Base-by-base conservation (phyloP, 2,113 vertebrate genomes). In the Phainopepla nitens region DNA sequence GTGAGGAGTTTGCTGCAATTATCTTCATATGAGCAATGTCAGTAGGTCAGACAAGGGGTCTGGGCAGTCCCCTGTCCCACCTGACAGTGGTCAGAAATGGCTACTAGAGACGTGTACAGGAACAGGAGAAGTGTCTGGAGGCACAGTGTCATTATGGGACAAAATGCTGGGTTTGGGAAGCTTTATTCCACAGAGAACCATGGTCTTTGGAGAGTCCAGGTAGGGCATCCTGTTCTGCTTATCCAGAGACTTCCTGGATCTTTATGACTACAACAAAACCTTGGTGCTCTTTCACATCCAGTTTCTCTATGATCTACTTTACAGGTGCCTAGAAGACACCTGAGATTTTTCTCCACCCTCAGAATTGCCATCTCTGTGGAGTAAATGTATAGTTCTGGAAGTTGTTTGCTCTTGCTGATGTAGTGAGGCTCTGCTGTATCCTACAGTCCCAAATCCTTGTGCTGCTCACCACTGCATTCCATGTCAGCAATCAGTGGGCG, bases 81-180 rank as follows among this genome's bases (percentile, higher is more conserved):
- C 35, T 66, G n/a, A 53, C 54, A 29, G 33, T 42, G 66, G 23
- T 78, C 16, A 39, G 29, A 88, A 90, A 31, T 2, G 2, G 15
- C 35, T 78, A 0, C 33, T 42, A 9, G 36, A 57, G 42, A 70
- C 29, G 27, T 1, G 4, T 31, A 11, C 0, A 0, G 39, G 45
- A 77, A 11, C 25, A 53, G 49, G 25, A 28, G 6, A 36, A 31
- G 24, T 50, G 28, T 29, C 42, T 45, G 28, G 35, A 47, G 82
- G 23, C 16, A 35, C 25, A 2, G 1, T 10, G n/a, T 81, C 27
- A 4, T 27, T 39, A 18, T 17, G 44, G 65, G 51, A 31, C 27
- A 50, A 42, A 93, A 29, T 33, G 7, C 44, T 89, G 33, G 2
- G 4, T 84, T 77, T 71, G 25, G 60, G 39, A 60, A 33, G 16